phyloP scores from a whole-genome alignment of 2,797 vertebrate species.

The Apogon hyalosoma region DNA sequence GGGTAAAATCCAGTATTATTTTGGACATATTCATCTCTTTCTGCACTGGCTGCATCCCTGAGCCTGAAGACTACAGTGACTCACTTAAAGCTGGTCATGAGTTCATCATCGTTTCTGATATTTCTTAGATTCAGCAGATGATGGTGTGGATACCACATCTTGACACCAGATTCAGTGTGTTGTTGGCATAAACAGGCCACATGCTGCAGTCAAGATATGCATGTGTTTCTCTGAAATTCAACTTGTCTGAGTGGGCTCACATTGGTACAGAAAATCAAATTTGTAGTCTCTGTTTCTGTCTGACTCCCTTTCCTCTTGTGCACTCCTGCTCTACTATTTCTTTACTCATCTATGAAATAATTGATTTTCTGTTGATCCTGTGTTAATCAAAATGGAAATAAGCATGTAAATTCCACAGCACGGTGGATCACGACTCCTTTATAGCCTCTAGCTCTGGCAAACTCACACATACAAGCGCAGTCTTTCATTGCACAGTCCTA shows the following conservation, averaged over 20 bases:
- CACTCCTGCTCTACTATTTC: conserved; percentile 35
- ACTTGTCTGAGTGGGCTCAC: conserved; percentile 14
- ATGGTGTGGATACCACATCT: conserved; percentile 48
- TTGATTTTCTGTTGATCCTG: conserved; percentile 76
- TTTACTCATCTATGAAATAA: conserved; percentile 67
- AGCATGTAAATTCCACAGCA: conserved; percentile 73
- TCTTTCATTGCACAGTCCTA: conserved; percentile 33
- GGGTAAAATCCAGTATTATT: no score
- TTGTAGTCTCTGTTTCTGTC: conserved; percentile 37
- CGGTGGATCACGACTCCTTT: conserved; percentile 66
- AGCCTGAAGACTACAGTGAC: conserved; percentile 4
- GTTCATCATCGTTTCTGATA: conserved; percentile 23
- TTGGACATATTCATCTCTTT: neutral
- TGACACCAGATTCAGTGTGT: conserved; percentile 40
- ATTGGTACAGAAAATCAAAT: conserved; percentile 46
- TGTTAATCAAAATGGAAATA: conserved; percentile 83
- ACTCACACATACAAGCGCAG: conserved; percentile 21
- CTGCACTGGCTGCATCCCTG: neutral
- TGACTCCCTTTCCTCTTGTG: conserved; percentile 32
- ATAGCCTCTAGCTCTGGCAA: conserved; percentile 44
- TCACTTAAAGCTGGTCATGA: conserved; percentile 18
- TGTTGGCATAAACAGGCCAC: conserved; percentile 45
- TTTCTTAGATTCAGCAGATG: conserved; percentile 43
- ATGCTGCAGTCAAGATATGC: conserved; percentile 41
- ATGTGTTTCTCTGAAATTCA: conserved; percentile 29